phyloP scores from a whole-genome alignment of 2,888 invertebrate genomes.

The Andrena bucephala region DNA sequence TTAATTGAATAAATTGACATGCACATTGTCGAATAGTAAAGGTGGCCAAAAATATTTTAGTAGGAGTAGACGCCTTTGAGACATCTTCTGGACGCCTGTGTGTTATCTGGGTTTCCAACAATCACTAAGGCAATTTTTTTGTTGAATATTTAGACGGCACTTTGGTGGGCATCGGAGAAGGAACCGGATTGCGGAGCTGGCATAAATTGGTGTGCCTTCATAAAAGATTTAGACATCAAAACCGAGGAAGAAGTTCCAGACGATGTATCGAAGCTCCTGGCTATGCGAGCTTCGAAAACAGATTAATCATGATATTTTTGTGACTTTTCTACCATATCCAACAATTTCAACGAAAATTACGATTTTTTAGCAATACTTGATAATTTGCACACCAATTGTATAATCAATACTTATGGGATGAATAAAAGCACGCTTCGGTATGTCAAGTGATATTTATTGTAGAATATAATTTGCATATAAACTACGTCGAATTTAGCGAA shows the following conservation, averaged over 20 bases:
- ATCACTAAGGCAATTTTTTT: neutral
- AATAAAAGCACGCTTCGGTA: conserved; percentile 22
- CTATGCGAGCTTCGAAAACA: neutral
- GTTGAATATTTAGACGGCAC: conserved; percentile 79
- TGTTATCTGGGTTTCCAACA: too few species aligned
- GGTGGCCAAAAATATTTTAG: too few species aligned
- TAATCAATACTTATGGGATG: neutral
- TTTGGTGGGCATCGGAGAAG: conserved; percentile 85
- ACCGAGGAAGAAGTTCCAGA: conserved; percentile 61
- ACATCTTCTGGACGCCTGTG: too few species aligned
- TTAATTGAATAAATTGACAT: too few species aligned
- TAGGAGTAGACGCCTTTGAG: too few species aligned
- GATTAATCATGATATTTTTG: neutral
- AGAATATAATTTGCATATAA: conserved; percentile 61
- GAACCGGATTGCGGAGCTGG: conserved; percentile 83
- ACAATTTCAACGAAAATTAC: neutral
- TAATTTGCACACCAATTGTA: neutral
- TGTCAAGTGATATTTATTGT: conserved; percentile 60
- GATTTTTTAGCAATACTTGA: neutral
- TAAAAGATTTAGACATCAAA: conserved; percentile 85
- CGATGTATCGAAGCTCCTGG: neutral
- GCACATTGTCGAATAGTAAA: too few species aligned
- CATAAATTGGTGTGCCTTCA: conserved; percentile 86
- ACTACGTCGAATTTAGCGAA: conserved; percentile 53
- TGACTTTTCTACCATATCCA: neutral